Base-by-base conservation (phyloP, 2,888 invertebrate species). In the Cephus nigrinus region DNA sequence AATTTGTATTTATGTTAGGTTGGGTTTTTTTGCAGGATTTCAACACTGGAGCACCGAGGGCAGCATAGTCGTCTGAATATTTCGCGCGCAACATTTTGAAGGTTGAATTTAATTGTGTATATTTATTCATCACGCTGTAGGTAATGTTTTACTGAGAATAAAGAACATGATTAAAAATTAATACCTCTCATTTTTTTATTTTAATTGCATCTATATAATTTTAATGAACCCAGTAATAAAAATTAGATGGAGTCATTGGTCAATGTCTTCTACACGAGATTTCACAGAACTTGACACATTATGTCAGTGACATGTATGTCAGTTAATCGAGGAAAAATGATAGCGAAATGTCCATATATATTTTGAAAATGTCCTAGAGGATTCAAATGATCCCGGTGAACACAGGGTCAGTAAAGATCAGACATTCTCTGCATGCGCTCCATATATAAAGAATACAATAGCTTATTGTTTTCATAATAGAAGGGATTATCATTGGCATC, bases 391-490 rank as follows among this genome's bases (percentile, higher is more conserved):
- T 71, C 71, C 71, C 33, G 5, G 71, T 32, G n/a, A 74, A 75
- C 32, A 23, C 9, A 73, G 55, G 76, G 80, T 87, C 79, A 88
- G 81, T 86, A 88, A 12, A 83, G 76, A 55, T 86, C 84, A 1
- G 85, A 81, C 69, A 82, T 92, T 92, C 97, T 94, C 91, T 96
- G 95, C 89, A 95, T 92, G 89, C 97, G 93, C 88, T 97, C 96
- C 90, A 96, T 92, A 92, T 97, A 97, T 90, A 97, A 93, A 91
- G 97, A 95, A 92, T 96, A 97, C 87, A 98, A 92, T 88, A 98
- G 92, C 92, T 97, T 97, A 91, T 98, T 98, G 84, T 94, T 94
- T 86, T 96, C 95, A 90, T 95, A 97, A 90, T 97, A 98, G 91
- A 96, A 96, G 36, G 95, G 97, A 93, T 98, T 98, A 87, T 97